Evolutionary conservation across 2,888 invertebrate genomes (phyloP).

Genomic region (Rhagium mordax): DNA sequence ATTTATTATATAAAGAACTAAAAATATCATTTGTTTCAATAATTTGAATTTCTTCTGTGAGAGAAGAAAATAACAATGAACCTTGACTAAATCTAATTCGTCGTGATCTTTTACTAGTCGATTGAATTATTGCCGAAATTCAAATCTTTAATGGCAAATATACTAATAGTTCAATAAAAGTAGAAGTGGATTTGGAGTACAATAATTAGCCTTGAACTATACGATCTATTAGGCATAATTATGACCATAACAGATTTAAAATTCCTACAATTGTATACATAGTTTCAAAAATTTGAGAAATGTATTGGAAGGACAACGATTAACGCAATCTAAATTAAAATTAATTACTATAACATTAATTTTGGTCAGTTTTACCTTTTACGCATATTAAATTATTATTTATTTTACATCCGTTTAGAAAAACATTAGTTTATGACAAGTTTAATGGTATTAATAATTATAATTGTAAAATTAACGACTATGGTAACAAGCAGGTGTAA

Average conservation of each 20-base stretch:
- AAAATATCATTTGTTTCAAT: too few species aligned
- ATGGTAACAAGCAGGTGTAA: too few species aligned
- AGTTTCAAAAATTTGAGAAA: background rate
- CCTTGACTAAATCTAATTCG: too few species aligned
- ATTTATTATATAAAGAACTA: too few species aligned
- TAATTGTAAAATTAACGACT: background rate
- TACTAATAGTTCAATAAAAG: too few species aligned
- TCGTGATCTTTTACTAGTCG: too few species aligned
- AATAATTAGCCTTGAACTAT: constrained; percentile 11
- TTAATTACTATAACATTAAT: background rate
- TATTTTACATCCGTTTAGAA: background rate
- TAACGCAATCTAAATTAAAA: background rate
- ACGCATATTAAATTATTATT: background rate
- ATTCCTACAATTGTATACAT: background rate
- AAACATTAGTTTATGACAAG: background rate
- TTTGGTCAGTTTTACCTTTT: background rate
- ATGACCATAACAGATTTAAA: background rate
- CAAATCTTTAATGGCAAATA: too few species aligned
- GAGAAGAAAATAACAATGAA: too few species aligned
- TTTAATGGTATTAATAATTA: background rate
- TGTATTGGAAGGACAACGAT: background rate
- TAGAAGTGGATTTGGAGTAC: background rate
- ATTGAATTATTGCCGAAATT: too few species aligned
- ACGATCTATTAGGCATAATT: background rate
- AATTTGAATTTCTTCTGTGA: too few species aligned